Conservation (phyloP, 2,797 vertebrate genomes). For the Manis javanica region DNA sequence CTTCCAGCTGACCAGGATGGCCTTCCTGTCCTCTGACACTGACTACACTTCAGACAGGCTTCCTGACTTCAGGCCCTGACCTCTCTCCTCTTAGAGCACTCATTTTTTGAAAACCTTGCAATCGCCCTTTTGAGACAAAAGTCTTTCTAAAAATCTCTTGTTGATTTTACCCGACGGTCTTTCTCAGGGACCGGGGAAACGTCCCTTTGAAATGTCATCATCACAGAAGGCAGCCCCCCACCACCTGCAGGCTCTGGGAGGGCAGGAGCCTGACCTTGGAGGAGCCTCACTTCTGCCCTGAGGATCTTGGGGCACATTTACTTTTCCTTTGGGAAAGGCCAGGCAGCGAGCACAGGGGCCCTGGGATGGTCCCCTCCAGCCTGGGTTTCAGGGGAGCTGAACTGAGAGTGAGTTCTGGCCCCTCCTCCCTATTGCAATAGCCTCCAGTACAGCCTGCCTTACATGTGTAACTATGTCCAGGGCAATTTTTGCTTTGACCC, state of each 20-base stretch:
- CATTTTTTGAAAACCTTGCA: neutral
- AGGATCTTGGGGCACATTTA: neutral
- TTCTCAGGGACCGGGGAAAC: neutral
- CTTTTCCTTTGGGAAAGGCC: neutral
- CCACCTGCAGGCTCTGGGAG: neutral
- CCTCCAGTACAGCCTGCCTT: neutral
- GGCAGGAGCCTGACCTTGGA: neutral
- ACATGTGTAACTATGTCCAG: too few species aligned
- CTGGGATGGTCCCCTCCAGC: neutral
- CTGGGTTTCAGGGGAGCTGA: neutral
- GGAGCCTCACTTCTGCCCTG: neutral
- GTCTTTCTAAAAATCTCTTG: neutral
- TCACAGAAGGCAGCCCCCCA: neutral
- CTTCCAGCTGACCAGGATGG: neutral
- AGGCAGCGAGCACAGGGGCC: neutral
- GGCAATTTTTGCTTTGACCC: neutral
- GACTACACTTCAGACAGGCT: neutral
- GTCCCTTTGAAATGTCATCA: neutral
- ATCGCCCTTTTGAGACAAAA: neutral
- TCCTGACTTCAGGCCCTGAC: neutral
- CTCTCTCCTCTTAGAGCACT: neutral
- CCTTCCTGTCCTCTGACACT: too few species aligned
- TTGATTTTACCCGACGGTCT: neutral
- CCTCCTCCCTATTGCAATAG: too few species aligned
- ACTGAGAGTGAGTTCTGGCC: fast-evolving